Conservation (phyloP, 2,888 invertebrate species). For the Heliconius hortense region DNA sequence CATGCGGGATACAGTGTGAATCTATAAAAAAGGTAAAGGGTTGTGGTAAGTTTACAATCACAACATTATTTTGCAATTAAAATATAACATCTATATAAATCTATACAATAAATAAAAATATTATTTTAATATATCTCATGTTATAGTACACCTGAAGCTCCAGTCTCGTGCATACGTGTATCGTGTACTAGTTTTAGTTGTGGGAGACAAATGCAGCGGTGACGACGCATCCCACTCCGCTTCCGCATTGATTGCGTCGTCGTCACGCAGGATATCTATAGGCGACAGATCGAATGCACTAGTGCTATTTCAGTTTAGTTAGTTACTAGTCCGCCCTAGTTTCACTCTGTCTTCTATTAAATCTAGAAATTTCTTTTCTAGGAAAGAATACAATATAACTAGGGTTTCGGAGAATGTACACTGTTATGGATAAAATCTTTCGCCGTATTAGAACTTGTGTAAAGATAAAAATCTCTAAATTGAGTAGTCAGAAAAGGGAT, state of each 20-base stretch:
- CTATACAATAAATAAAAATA: not conserved
- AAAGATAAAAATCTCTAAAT: not conserved
- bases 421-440: not conserved
- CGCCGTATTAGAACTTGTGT: not conserved
- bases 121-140: not conserved
- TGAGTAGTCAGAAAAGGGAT: no score
- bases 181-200: slow-evolving; percentile 35
- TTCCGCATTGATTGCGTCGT: slow-evolving; percentile 77
- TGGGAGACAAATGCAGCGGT: slow-evolving; percentile 55
- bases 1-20: no score
- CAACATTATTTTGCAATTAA: no score
- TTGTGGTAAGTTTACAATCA: no score
- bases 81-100: no score
- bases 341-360: slow-evolving; percentile 3
- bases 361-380: slow-evolving; percentile 3
- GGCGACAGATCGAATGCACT: slow-evolving; percentile 48
- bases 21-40: no score
- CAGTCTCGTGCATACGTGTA: slow-evolving; percentile 1
- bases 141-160: not conserved
- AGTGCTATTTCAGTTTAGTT: slow-evolving; percentile 42
- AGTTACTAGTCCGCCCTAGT: slow-evolving; percentile 33
- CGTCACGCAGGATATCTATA: slow-evolving; percentile 72
- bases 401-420: not conserved
- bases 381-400: not conserved
- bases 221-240: slow-evolving; percentile 72